Evolutionary conservation across 1,140 invertebrate species (phyloP), one percentile per base, ranked within the genome.

Genomic region (Cydia amplana): DNA sequence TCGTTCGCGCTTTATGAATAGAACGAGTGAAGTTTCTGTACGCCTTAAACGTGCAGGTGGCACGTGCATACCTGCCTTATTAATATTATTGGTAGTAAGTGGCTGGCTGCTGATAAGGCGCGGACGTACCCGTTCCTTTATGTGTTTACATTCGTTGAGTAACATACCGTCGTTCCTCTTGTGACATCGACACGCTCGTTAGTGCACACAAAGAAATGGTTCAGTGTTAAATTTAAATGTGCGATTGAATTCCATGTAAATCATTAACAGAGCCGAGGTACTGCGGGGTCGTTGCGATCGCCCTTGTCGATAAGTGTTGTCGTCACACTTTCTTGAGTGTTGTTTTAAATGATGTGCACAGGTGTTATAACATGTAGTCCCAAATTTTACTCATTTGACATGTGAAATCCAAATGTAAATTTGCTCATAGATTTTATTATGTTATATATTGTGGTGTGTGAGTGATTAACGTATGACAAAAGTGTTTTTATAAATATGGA

Each of bases 291-390:
- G n/a, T 7, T 3, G 16, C 32, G 6, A 72, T 77, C 78, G 75
- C 74, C 78, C 83, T 79, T 74, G 74, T 75, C 78, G 85, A 88
- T 88, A 85, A 82, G 76, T 80, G 82, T 84, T 85, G 86, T 87
- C 87, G 83, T 83, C 76, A 84, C 75, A 81, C 80, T 85, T 80
- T 76, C 78, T 85, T 83, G 82, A 83, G 82, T 84, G 83, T 82
- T 83, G 87, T 84, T 85, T 10, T 43, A 87, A 83, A 83, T 79
- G 79, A 85, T 88, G 87, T 88, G 82, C 86, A 86, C 87, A 87
- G 83, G 85, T 89, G 88, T 86, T 60, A 23, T 60, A 82, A 83
- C 80, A 83, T 78, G 36, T 14, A 36, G 16, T 40, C 36, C 16
- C 36, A 70, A 70, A 40, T 36, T 20, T 70, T n/a, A 23, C 55